phyloP scores from a whole-genome alignment of 1,140 invertebrate species.

The Diabrotica virgifera region DNA sequence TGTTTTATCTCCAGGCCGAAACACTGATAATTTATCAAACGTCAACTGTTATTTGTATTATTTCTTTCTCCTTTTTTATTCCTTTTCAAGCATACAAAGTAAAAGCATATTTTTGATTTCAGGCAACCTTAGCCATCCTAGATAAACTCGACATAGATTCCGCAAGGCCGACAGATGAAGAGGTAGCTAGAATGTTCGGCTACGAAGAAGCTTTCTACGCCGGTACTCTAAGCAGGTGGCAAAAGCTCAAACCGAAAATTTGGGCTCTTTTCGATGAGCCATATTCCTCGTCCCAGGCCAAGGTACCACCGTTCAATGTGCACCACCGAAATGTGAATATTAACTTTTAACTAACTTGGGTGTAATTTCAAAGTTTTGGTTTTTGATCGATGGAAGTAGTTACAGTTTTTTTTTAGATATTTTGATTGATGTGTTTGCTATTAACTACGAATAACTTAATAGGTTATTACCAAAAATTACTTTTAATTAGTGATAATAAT shows the following conservation, averaged over 20 bases:
- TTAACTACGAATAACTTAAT: too few species aligned
- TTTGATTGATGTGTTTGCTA: too few species aligned
- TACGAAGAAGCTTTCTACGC: constrained; percentile 94
- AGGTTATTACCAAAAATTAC: too few species aligned
- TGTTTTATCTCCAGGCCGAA: too few species aligned
- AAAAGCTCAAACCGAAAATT: constrained; percentile 91
- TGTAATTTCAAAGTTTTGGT: neutral
- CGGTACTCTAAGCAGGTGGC: constrained; percentile 85
- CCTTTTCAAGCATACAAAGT: too few species aligned
- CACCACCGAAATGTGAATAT: constrained; percentile 45
- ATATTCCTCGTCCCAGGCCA: constrained; percentile 93
- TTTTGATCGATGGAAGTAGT: neutral
- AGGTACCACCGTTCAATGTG: constrained; percentile 63
- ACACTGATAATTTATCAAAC: too few species aligned
- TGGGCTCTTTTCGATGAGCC: constrained; percentile 99
- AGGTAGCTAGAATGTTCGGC: constrained; percentile 95
- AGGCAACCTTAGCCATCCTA: constrained; percentile 93
- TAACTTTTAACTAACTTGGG: constrained; percentile 31
- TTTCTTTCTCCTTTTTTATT: too few species aligned
- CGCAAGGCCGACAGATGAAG: constrained; percentile 95
- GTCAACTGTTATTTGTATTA: too few species aligned
- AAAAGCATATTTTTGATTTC: constrained; percentile 26
- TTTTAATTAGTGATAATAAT: too few species aligned
- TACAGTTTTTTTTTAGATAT: neutral
- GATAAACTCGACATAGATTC: constrained; percentile 95